Percentiles rank a stretch among this genome's conserved stretches.
Conservation (phyloP, 2,888 invertebrate species). For the Machimus atricapillus region DNA sequence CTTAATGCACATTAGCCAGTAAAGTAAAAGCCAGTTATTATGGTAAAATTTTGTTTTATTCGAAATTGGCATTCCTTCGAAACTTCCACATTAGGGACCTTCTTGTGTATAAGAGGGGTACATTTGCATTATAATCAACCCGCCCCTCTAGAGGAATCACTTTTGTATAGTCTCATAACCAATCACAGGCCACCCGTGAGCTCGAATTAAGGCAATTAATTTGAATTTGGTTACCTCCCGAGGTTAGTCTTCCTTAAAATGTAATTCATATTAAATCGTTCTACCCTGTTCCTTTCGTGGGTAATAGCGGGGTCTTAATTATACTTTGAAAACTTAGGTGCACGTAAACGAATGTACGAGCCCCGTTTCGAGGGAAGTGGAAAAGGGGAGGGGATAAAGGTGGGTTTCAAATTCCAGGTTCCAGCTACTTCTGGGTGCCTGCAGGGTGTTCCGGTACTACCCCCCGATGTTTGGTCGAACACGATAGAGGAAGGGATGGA, state of each 20-base stretch:
- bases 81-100: neutral
- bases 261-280: slow-evolving; percentile 24
- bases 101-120: neutral
- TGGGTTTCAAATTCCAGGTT: neutral
- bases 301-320: slow-evolving; percentile 6
- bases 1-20: neutral
- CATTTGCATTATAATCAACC: neutral
- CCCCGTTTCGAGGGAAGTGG: neutral
- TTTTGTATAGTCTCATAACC: slow-evolving; percentile 7
- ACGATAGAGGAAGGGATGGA: neutral
- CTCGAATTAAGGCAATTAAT: slow-evolving; percentile 14
- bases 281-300: neutral
- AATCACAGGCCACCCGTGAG: neutral
- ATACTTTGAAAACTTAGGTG: neutral
- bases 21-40: neutral
- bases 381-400: neutral
- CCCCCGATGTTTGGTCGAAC: neutral
- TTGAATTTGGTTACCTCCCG: slow-evolving; percentile 18
- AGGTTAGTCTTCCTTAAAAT: neutral
- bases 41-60: neutral
- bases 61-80: neutral
- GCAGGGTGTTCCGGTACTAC: neutral
- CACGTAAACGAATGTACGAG: neutral
- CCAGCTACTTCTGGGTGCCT: neutral
- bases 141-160: neutral